These are phyloP conservation scores for Halisarca cf. caerulea DNA, from an alignment of 37 sponge, comb jelly and placozoan genomes.

Conservation along the genomic window DNA sequence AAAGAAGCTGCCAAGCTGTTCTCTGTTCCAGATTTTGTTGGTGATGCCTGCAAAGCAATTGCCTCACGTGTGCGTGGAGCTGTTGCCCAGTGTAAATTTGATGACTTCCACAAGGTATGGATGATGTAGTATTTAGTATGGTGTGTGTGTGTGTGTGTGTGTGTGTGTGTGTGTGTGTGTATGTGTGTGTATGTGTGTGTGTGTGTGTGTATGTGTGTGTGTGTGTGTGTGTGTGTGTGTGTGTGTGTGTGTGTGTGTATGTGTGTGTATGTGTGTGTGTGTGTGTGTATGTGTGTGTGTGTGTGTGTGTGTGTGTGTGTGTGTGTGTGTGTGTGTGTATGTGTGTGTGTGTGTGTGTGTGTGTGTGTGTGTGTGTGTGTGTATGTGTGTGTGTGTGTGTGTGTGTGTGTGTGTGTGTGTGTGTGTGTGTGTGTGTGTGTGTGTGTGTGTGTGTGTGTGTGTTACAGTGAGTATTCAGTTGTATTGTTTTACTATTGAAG, in stretches of 20 bases:
- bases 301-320: neutral
- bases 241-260: neutral
- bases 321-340: neutral
- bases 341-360: neutral
- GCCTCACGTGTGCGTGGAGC: slow-evolving; percentile 98
- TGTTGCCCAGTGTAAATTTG: slow-evolving; percentile 97
- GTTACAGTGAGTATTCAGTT: neutral
- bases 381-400: neutral
- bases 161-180: neutral
- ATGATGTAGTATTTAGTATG: no score
- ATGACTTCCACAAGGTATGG: slow-evolving; percentile 97
- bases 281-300: neutral
- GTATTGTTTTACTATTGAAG: neutral
- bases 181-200: neutral
- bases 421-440: neutral
- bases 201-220: neutral
- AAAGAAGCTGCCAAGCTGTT: slow-evolving; percentile 87
- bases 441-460: neutral
- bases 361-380: neutral
- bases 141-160: neutral
- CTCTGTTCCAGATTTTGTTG: slow-evolving; percentile 99
- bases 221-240: neutral
- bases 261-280: neutral
- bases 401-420: neutral
- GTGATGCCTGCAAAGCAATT: slow-evolving; percentile 99